These are phyloP conservation scores for Hemithea aestivaria DNA, from an alignment of 2,888 invertebrate species.

Conservation along the genomic window DNA sequence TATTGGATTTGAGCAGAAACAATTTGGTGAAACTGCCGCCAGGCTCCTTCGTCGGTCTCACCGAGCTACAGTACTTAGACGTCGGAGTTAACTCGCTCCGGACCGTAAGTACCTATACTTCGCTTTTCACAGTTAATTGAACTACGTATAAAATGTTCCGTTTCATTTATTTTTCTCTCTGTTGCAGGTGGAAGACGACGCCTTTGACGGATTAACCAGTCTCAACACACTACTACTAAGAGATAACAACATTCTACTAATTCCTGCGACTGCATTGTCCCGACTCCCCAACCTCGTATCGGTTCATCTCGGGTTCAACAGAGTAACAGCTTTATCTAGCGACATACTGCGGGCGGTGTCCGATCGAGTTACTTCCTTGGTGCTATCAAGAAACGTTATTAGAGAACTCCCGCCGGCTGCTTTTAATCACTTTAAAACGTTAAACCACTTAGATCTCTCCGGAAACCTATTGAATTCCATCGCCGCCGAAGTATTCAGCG, in stretches of 20 bases:
- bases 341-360: constrained; percentile 87
- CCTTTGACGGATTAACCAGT: constrained; percentile 89
- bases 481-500: constrained; percentile 86
- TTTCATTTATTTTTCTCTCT: constrained; percentile 4
- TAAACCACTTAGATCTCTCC: constrained; percentile 86
- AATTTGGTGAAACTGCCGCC: constrained; percentile 89
- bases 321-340: constrained; percentile 90
- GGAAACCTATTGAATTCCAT: constrained; percentile 87
- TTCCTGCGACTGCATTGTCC: constrained; percentile 90
- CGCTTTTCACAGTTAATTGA: no score
- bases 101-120: constrained; percentile 90
- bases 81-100: constrained; percentile 92
- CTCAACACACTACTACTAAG: constrained; percentile 87
- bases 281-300: constrained; percentile 86
- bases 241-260: constrained; percentile 92
- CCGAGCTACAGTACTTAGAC: constrained; percentile 85
- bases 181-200: constrained; percentile 90
- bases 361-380: constrained; percentile 84
- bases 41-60: constrained; percentile 88
- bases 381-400: constrained; percentile 90
- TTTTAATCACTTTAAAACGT: constrained; percentile 87
- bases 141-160: no score
- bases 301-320: constrained; percentile 90
- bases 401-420: constrained; percentile 90
- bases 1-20: constrained; percentile 90